Evolutionary conservation across 2,888 invertebrate species (phyloP).

Genomic region (Vesta saturnalis): DNA sequence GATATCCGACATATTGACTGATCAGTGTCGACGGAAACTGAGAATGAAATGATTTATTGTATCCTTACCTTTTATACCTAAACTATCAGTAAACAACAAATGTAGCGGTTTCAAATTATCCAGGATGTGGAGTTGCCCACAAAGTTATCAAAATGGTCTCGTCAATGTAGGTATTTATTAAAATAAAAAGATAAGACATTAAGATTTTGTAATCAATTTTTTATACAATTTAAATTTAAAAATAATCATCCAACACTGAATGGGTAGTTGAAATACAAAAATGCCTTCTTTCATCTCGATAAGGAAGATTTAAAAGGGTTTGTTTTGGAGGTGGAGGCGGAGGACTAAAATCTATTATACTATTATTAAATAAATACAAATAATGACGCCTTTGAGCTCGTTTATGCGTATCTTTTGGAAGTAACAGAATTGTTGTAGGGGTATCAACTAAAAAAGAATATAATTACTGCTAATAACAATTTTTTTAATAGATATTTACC

Average conservation of each 20-base stretch:
- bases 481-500: no score
- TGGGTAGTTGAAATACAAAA: constrained; percentile 24
- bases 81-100: no score
- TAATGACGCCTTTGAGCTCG: constrained; percentile 32
- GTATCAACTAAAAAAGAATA: constrained; percentile 14
- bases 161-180: not conserved
- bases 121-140: no score
- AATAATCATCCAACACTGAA: constrained; percentile 33
- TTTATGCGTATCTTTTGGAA: constrained; percentile 25
- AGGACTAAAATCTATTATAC: constrained; percentile 24
- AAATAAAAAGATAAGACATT: not conserved
- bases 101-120: no score
- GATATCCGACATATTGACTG: not conserved
- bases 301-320: constrained; percentile 5
- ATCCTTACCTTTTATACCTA: not conserved
- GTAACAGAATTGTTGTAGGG: constrained; percentile 21
- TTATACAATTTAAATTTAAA: constrained; percentile 20
- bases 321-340: constrained; percentile 22
- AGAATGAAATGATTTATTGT: no score
- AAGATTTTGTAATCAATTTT: not conserved
- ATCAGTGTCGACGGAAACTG: not conserved
- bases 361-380: constrained; percentile 29
- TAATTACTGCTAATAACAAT: no score
- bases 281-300: constrained; percentile 30
- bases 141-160: no score